Evolutionary conservation across 2,113 vertebrate species (phyloP).

Genomic region (Limanda limanda): DNA sequence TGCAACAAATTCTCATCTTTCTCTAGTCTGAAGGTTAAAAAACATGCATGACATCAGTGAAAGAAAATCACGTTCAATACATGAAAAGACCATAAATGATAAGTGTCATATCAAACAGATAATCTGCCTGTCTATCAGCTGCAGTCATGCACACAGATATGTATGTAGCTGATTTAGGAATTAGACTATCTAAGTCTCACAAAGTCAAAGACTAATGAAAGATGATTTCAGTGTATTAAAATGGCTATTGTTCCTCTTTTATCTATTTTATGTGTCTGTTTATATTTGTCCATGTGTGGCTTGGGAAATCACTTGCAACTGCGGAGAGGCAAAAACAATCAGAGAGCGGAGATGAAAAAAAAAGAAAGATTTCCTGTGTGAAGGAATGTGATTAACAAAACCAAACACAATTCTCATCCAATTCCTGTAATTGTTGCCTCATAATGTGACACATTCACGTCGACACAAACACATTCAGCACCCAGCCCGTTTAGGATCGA

Average conservation of each 20-base stretch:
- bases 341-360: constrained; percentile 19
- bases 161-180: background rate
- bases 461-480: constrained; percentile 39
- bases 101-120: too few species aligned
- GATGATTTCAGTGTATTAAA: constrained; percentile 1
- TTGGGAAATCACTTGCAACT: constrained; percentile 33
- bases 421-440: constrained; percentile 78
- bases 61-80: background rate
- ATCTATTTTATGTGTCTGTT: constrained; percentile 17
- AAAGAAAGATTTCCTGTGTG: constrained; percentile 42
- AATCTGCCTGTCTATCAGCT: background rate
- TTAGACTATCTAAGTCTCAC: background rate
- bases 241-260: background rate
- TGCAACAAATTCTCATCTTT: constrained; percentile 8
- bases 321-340: constrained; percentile 36
- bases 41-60: too few species aligned
- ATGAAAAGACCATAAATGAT: too few species aligned
- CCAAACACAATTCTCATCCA: constrained; percentile 61
- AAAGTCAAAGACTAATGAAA: background rate
- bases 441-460: constrained; percentile 67
- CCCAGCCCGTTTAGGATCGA: constrained; percentile 52
- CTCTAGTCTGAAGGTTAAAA: background rate
- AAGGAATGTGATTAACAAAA: constrained; percentile 49
- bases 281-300: constrained; percentile 20
- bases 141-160: background rate